Evolutionary conservation across 2,888 invertebrate species (phyloP).

Genomic region (Vesta saturnalis): DNA sequence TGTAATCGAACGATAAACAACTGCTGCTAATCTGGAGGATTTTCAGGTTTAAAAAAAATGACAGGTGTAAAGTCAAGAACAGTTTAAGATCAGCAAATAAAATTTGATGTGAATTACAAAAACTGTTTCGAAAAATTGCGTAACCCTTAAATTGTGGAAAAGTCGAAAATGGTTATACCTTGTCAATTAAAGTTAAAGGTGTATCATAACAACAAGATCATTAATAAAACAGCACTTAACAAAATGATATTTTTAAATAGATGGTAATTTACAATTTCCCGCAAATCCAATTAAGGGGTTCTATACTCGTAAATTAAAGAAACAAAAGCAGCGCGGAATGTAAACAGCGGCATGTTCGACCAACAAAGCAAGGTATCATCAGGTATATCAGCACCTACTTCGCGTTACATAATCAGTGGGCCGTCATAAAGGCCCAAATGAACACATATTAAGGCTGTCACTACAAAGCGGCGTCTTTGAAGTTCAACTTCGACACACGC

Average conservation of each 20-base stretch:
- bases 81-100: too few relatives aligned
- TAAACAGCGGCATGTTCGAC: slow-evolving; percentile 43
- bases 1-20: too few relatives aligned
- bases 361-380: slow-evolving; percentile 43
- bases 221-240: slow-evolving; percentile 17
- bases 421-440: slow-evolving; percentile 53
- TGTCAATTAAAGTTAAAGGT: not conserved
- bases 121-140: too few relatives aligned
- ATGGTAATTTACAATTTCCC: slow-evolving; percentile 43
- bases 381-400: slow-evolving; percentile 52
- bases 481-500: slow-evolving; percentile 47
- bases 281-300: slow-evolving; percentile 45
- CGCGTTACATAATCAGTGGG: slow-evolving; percentile 53
- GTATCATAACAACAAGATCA: not conserved
- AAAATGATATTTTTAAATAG: slow-evolving; percentile 26
- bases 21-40: too few relatives aligned
- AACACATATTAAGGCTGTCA: slow-evolving; percentile 52
- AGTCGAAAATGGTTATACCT: not conserved
- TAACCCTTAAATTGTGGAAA: not conserved
- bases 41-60: too few relatives aligned
- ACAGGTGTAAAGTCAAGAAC: too few relatives aligned
- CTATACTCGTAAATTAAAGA: slow-evolving; percentile 44
- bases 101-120: too few relatives aligned
- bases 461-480: slow-evolving; percentile 51
- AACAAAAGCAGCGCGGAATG: slow-evolving; percentile 43